Conservation (phyloP, 2,888 invertebrate species). For the Cotesia congregata region DNA sequence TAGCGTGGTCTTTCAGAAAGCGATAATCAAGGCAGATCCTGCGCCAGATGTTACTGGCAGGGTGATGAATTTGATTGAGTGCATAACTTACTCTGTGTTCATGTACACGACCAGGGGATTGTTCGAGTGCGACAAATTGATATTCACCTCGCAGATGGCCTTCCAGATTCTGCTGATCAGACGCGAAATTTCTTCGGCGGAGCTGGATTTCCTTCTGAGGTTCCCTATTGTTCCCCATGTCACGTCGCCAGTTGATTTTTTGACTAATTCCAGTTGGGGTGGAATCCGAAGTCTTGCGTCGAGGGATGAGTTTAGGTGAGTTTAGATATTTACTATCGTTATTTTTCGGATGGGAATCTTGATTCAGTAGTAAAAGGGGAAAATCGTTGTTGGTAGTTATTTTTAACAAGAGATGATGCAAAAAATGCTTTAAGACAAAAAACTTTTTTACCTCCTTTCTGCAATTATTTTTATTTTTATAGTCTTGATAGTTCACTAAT, state of each 20-base stretch:
- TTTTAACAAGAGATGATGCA: too few relatives aligned
- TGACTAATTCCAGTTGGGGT: conserved; percentile 94
- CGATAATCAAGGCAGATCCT: conserved; percentile 89
- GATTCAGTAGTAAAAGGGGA: too few relatives aligned
- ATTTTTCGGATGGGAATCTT: not conserved
- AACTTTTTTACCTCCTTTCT: too few relatives aligned
- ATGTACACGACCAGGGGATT: conserved; percentile 94
- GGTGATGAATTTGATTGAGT: conserved; percentile 92
- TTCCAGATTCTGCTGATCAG: conserved; percentile 91
- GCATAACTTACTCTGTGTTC: conserved; percentile 94
- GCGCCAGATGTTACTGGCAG: conserved; percentile 83
- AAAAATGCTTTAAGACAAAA: too few relatives aligned
- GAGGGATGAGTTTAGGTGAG: conserved; percentile 86
- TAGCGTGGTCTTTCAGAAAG: conserved; percentile 97
- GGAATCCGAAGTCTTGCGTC: conserved; percentile 92
- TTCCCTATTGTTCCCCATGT: conserved; percentile 95
- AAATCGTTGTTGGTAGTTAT: not conserved
- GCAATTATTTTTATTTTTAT: too few relatives aligned
- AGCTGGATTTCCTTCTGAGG: conserved; percentile 92
- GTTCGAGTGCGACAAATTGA: conserved; percentile 96
- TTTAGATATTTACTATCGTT: conserved; percentile 16
- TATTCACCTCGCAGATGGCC: conserved; percentile 96
- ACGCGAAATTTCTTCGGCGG: conserved; percentile 87
- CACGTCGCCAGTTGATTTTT: conserved; percentile 94
- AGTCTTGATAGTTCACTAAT: too few relatives aligned